Conservation (phyloP, 1,140 invertebrate genomes). For the Odontomachus brunneus region DNA sequence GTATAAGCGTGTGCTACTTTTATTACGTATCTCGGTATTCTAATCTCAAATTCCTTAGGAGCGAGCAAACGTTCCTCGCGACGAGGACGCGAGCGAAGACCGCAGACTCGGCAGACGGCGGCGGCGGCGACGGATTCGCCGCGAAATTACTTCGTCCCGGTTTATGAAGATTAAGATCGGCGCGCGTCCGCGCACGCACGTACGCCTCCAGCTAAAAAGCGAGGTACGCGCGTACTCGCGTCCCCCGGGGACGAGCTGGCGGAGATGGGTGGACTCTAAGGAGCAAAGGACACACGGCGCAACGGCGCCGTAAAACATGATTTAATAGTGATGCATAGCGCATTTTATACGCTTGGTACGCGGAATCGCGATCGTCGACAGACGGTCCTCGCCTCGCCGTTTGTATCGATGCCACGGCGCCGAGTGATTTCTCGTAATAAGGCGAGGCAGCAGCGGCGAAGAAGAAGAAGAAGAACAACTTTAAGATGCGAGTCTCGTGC, state of each 20-base stretch:
- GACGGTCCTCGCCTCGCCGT: not conserved
- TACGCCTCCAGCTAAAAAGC: conserved; percentile 6
- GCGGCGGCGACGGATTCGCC: conserved; percentile 20
- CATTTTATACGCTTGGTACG: conserved; percentile 41
- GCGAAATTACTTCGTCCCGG: conserved; percentile 28
- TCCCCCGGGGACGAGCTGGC: not conserved
- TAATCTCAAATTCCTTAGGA: conserved; percentile 24
- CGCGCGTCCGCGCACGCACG: not conserved
- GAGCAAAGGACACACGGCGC: conserved; percentile 34
- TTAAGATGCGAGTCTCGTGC: no score
- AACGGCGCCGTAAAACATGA: conserved; percentile 43
- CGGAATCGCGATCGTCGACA: conserved; percentile 44
- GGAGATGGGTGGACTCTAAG: not conserved
- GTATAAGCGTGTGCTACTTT: conserved; percentile 28
- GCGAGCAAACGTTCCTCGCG: not conserved
- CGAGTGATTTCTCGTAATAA: conserved; percentile 51
- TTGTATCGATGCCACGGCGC: conserved; percentile 32
- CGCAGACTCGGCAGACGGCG: not conserved
- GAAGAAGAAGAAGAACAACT: not conserved
- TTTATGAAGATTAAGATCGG: conserved; percentile 55
- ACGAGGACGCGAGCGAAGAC: conserved; percentile 9
- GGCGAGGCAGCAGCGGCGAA: not conserved
- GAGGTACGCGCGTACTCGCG: not conserved
- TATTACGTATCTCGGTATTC: conserved; percentile 16
- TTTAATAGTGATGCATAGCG: conserved; percentile 48